A percentile compares a stretch with the other conserved stretches of the same genome.
These are phyloP conservation scores for Sebastes elongatus DNA, from an alignment of 2,797 vertebrate species.

Conservation along the genomic window DNA sequence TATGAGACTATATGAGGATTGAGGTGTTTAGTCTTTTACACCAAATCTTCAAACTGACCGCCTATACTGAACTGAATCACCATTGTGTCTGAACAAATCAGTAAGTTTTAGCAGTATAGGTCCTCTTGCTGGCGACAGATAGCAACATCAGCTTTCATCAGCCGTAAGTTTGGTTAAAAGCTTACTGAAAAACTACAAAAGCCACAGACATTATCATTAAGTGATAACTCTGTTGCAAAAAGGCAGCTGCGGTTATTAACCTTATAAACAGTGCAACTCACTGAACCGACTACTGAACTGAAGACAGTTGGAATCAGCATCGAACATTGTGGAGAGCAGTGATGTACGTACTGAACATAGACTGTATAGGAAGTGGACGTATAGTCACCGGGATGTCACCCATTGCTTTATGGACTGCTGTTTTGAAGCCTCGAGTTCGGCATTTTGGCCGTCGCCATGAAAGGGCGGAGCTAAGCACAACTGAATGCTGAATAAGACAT, in stretches of 20 bases:
- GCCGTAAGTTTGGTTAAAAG: background rate
- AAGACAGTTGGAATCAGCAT: background rate
- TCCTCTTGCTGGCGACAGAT: background rate
- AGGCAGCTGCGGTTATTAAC: background rate
- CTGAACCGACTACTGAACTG: background rate
- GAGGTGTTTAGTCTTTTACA: background rate
- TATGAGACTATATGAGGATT: background rate
- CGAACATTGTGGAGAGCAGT: too few species aligned
- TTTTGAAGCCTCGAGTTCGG: rapidly evolving
- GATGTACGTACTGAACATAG: background rate
- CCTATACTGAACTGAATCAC: background rate
- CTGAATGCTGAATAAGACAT: rapidly evolving
- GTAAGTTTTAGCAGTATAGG: background rate
- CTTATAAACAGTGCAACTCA: background rate
- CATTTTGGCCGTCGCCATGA: too few species aligned
- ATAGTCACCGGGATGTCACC: too few species aligned
- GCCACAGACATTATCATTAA: background rate
- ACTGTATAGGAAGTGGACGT: too few species aligned
- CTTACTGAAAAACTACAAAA: background rate
- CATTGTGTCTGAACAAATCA: background rate
- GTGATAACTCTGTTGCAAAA: background rate
- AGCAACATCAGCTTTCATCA: background rate
- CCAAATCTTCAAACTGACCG: background rate
- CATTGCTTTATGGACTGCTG: too few species aligned
- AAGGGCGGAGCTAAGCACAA: too few species aligned